phyloP scores from a whole-genome alignment of 2,797 vertebrate species.

The Simalia tracyae region DNA sequence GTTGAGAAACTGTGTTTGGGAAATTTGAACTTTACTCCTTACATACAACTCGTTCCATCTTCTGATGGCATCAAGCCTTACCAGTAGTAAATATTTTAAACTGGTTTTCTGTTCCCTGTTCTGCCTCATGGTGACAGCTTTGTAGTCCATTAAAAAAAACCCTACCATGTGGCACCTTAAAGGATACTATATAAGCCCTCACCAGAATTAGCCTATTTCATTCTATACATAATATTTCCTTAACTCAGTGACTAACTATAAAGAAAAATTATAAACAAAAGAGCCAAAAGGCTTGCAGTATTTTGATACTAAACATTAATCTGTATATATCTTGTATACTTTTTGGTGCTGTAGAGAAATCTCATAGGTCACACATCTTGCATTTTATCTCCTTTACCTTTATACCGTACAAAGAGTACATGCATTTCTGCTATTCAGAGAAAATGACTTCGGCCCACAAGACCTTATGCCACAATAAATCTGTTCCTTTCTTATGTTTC shows the following conservation, averaged over 20 bases:
- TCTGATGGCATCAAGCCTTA: background rate
- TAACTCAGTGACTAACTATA: background rate
- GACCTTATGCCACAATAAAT: background rate
- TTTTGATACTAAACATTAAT: background rate
- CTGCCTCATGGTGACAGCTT: background rate
- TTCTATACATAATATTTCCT: background rate
- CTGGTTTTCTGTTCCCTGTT: background rate
- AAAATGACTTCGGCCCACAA: background rate
- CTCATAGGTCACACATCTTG: too few species aligned
- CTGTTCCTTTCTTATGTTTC: background rate
- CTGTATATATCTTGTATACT: background rate
- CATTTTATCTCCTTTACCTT: background rate
- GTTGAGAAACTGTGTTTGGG: background rate
- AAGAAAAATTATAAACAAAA: background rate
- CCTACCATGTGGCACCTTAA: background rate
- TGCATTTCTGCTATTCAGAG: background rate
- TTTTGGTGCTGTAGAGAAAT: background rate
- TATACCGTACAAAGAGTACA: background rate
- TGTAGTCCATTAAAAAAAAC: background rate
- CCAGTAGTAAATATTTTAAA: background rate
- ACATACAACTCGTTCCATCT: background rate
- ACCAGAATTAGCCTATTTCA: background rate
- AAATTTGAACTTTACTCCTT: background rate
- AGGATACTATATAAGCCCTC: background rate
- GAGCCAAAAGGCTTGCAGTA: background rate